A percentile compares a stretch with the other conserved stretches of the same genome.
phyloP scores from a whole-genome alignment of 2,797 vertebrate genomes.

The Coregonus suidteri region DNA sequence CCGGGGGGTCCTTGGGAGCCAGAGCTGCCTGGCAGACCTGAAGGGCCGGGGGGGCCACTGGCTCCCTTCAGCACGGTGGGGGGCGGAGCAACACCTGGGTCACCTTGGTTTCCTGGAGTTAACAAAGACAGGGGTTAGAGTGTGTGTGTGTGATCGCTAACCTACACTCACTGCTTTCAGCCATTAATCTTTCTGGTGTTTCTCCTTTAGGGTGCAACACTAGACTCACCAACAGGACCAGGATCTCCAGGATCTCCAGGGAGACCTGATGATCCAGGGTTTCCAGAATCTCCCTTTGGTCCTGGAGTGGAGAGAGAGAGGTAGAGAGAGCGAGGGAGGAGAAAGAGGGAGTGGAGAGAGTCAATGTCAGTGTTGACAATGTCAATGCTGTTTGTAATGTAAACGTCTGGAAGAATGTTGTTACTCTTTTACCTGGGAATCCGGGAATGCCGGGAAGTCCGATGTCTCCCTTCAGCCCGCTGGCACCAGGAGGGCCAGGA shows the following conservation, averaged over 20 bases:
- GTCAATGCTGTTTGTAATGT: neutral
- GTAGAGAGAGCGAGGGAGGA: neutral
- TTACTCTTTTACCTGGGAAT: slow-evolving; percentile 83
- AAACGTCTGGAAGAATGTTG: too few relatives aligned
- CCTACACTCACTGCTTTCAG: too few relatives aligned
- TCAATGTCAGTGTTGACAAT: too few relatives aligned
- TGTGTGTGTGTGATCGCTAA: neutral
- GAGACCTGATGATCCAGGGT: slow-evolving; percentile 76
- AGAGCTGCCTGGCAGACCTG: slow-evolving; percentile 74
- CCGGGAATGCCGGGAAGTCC: slow-evolving; percentile 88
- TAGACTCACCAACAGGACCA: slow-evolving; percentile 62
- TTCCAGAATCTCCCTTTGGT: slow-evolving; percentile 84
- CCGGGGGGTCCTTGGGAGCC: slow-evolving; percentile 65
- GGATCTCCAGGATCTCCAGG: slow-evolving; percentile 73
- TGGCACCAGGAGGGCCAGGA: slow-evolving; percentile 79
- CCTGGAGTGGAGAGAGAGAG: slow-evolving; percentile 69
- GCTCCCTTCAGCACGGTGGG: slow-evolving; percentile 84
- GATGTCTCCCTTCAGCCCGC: slow-evolving; percentile 87
- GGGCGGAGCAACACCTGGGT: slow-evolving; percentile 69
- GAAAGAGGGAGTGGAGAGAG: neutral
- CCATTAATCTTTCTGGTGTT: too few relatives aligned
- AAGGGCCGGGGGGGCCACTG: slow-evolving; percentile 79
- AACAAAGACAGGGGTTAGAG: slow-evolving; percentile 1
- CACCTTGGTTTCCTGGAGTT: slow-evolving; percentile 81
- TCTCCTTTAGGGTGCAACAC: neutral